A percentile compares a stretch with the other conserved stretches of the same genome.
Conservation (phyloP, 1,140 invertebrate species). For the Chymomyza costata region DNA sequence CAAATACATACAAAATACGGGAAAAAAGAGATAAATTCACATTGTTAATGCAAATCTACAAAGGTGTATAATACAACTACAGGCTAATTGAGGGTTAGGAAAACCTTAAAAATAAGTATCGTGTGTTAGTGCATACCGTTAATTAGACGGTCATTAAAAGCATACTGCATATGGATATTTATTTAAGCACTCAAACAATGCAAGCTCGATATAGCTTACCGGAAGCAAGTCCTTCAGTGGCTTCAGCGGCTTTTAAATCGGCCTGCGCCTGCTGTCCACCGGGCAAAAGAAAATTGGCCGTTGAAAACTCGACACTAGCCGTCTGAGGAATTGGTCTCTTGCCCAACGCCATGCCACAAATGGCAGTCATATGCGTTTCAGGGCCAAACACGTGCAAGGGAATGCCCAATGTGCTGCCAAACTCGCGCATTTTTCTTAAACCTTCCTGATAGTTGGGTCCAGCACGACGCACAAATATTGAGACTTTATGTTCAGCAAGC, state of each 20-base stretch:
- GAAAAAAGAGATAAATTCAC: slow-evolving; percentile 34
- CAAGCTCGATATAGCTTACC: slow-evolving; percentile 44
- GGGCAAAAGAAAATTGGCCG: slow-evolving; percentile 95
- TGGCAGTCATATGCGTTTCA: slow-evolving; percentile 99
- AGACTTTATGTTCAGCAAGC: slow-evolving; percentile 93
- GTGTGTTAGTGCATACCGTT: too few relatives aligned
- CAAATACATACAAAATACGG: slow-evolving; percentile 45
- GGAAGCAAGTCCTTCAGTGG: slow-evolving; percentile 12
- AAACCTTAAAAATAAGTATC: background rate
- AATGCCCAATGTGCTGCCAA: slow-evolving; percentile 92
- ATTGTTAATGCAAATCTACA: slow-evolving; percentile 12
- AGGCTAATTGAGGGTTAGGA: background rate
- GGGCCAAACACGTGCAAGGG: slow-evolving; percentile 98
- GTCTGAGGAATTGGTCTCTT: slow-evolving; percentile 89
- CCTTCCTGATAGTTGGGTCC: slow-evolving; percentile 99
- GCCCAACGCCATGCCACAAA: slow-evolving; percentile 97
- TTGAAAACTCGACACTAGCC: slow-evolving; percentile 77
- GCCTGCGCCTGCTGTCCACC: slow-evolving; percentile 80
- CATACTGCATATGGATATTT: background rate
- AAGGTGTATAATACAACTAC: too few relatives aligned
- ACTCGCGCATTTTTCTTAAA: slow-evolving; percentile 90
- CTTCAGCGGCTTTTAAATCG: slow-evolving; percentile 51
- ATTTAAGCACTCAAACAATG: background rate
- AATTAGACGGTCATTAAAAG: too few relatives aligned
- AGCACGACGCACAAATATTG: slow-evolving; percentile 96